Conservation (phyloP, 1,140 invertebrate species). For the Drosophila tristis region DNA sequence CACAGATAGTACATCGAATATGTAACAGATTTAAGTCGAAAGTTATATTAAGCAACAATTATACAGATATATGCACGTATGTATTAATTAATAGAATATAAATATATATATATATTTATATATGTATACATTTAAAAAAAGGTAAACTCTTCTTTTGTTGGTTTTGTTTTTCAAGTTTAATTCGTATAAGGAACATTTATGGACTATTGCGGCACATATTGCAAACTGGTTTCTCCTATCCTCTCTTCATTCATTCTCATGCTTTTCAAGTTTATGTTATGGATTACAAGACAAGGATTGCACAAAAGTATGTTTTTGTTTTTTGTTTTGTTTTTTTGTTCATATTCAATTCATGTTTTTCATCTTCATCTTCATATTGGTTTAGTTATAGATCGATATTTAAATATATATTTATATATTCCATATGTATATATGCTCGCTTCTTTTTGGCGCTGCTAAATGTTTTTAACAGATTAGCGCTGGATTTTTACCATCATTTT, state of each 20-base stretch:
- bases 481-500: slow-evolving; percentile 30
- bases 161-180: slow-evolving; percentile 50
- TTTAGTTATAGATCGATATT: slow-evolving; percentile 23
- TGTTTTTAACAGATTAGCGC: slow-evolving; percentile 69
- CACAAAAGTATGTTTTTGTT: slow-evolving; percentile 25
- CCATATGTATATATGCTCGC: slow-evolving; percentile 56
- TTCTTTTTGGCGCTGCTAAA: slow-evolving; percentile 71
- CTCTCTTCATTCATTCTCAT: background rate
- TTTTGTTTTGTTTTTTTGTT: slow-evolving; percentile 9
- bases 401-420: slow-evolving; percentile 13
- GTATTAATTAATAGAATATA: slow-evolving; percentile 21
- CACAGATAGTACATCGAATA: slow-evolving; percentile 26
- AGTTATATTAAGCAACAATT: slow-evolving; percentile 60
- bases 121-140: slow-evolving; percentile 29
- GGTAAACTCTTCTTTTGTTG: slow-evolving; percentile 29
- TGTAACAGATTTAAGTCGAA: slow-evolving; percentile 50
- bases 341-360: slow-evolving; percentile 36
- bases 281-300: slow-evolving; percentile 11
- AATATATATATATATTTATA: slow-evolving; percentile 20
- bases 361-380: slow-evolving; percentile 16
- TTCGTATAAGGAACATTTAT: slow-evolving; percentile 77
- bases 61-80: slow-evolving; percentile 22
- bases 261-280: slow-evolving; percentile 17
- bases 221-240: slow-evolving; percentile 52
- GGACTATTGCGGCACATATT: slow-evolving; percentile 77